Conservation (phyloP, 2,113 vertebrate species). For the Megaceryle maxima region DNA sequence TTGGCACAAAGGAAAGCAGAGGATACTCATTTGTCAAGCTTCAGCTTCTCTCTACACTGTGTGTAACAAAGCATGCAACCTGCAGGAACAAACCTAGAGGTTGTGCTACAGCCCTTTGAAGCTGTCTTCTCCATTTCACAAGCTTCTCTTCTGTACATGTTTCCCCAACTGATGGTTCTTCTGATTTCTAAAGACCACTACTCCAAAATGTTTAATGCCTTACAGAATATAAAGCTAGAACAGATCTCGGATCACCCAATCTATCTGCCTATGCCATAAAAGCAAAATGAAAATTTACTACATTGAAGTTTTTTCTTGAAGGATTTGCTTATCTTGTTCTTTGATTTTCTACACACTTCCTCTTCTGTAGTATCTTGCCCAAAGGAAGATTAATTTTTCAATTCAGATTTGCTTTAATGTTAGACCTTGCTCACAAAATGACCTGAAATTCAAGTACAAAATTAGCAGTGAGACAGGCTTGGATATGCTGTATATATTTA, state of each 20-base stretch:
- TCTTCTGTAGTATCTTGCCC: neutral
- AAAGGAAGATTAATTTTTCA: slow-evolving; percentile 35
- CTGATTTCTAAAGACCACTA: neutral
- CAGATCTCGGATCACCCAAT: neutral
- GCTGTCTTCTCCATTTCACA: neutral
- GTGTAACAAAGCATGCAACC: neutral
- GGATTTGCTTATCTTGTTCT: neutral
- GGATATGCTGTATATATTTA: neutral
- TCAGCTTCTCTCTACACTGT: neutral
- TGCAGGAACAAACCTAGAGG: neutral
- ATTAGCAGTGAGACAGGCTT: neutral
- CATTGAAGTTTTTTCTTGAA: neutral
- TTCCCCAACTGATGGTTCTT: neutral
- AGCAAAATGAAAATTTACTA: neutral
- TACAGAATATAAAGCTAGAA: neutral
- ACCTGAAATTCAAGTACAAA: neutral
- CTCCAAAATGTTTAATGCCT: neutral
- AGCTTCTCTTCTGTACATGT: neutral
- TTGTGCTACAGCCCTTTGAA: neutral
- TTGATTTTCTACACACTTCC: neutral
- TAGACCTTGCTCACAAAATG: slow-evolving; percentile 1
- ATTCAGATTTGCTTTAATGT: slow-evolving; percentile 31
- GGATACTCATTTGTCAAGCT: slow-evolving; percentile 5
- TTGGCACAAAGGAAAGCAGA: neutral
- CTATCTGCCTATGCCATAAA: neutral